phyloP scores from a whole-genome alignment of 1,140 invertebrate species.

The Papilio machaon region DNA sequence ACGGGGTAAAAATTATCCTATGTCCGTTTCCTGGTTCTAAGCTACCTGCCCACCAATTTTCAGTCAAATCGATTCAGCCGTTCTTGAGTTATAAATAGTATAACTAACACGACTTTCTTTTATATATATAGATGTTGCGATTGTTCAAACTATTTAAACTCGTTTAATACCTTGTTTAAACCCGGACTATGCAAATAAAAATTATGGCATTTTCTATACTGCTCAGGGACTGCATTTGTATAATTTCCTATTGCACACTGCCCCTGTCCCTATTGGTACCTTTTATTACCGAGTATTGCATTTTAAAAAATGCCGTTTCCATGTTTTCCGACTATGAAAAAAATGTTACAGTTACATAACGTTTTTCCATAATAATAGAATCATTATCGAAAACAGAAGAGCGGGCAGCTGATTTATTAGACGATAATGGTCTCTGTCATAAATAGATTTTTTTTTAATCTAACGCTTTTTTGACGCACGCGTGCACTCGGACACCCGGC shows the following conservation, averaged over 20 bases:
- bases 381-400: slow-evolving; percentile 82
- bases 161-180: too few species aligned
- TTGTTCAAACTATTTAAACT: too few species aligned
- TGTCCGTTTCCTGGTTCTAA: too few species aligned
- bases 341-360: slow-evolving; percentile 81
- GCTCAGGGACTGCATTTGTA: background rate
- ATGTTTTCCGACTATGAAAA: slow-evolving; percentile 58
- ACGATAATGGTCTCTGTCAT: slow-evolving; percentile 80
- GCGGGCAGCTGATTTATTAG: slow-evolving; percentile 81
- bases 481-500: slow-evolving; percentile 60
- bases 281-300: background rate
- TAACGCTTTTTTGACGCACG: slow-evolving; percentile 65
- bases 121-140: too few species aligned
- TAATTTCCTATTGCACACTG: background rate
- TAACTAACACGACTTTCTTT: too few species aligned
- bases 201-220: too few species aligned
- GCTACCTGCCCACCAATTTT: too few species aligned
- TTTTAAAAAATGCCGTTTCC: slow-evolving; percentile 50
- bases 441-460: slow-evolving; percentile 79
- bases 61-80: too few species aligned
- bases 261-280: background rate
- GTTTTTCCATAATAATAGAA: slow-evolving; percentile 82
- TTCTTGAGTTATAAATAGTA: too few species aligned
- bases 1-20: too few species aligned
- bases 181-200: too few species aligned